Evolutionary conservation across 2,797 vertebrate genomes (phyloP), one percentile per base, ranked within the genome.

Genomic region (Allobates femoralis): DNA sequence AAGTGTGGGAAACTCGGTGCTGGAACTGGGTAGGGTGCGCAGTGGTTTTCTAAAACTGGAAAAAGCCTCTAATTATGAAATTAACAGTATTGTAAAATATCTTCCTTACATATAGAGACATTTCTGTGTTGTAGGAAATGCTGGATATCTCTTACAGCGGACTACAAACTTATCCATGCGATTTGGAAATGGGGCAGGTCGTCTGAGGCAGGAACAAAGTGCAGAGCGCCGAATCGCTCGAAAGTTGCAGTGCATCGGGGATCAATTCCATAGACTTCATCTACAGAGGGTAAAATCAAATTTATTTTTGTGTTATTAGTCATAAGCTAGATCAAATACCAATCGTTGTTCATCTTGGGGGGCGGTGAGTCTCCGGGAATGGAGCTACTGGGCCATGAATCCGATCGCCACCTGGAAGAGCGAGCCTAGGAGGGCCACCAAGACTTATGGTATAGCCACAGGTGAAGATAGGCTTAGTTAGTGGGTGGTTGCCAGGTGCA

Each of bases 211-310:
- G 91, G 94, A 94, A 80, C 92, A 92, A 5, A 94, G 90, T 80
- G 91, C 90, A 0, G 95, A 95, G 90, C 91, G 94, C 88, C 93
- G 94, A 91, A 95, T 96, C 73, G 95, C 94, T 85, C 92, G 93
- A 87, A 95, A 95, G 89, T 88, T 96, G 89, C 95, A 93, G 90
- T 93, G 93, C 91, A 96, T 96, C 85, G 95, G 95, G 0, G 95
- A 96, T 91, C 95, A 96, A 89, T 96, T 96, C 90, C 95, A 96
- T 89, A 93, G 93, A 88, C 93, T 95, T 90, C 94, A 95, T 79
- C 88, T 94, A 83, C 94, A 96, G 90, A 93, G 94, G 93, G 95
- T 96, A 95, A 92, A 11, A 18, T 62, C 26, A 32, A 5, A 15
- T 4, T 0, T 64, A 37, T 73, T 41, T 53, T 26, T 37, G 34